Evolutionary conservation across 1,140 invertebrate species (phyloP), one percentile per base, ranked within the genome.

Genomic region (Hesperophylax magnus): DNA sequence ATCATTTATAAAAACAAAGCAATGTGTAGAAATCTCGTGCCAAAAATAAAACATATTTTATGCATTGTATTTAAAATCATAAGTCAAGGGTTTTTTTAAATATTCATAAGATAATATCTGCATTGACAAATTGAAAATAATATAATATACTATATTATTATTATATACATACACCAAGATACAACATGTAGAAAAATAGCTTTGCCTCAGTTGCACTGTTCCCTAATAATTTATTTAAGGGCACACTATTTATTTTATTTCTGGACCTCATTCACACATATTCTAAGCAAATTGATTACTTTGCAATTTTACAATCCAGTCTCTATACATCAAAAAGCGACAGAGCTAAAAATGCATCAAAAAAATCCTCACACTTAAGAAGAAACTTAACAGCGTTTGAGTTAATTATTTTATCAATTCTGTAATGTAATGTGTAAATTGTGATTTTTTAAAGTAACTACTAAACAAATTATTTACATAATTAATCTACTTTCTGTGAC

Each of bases 181-280:
- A 77, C 75, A 78, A 77, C 75, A 81, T 63, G 67, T 78, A 77
- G 80, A 78, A 81, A 72, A 77, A 77, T 78, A 81, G 39, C 56
- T 52, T 78, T 72, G 58, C 69, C 14, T 61, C 69, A 79, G 53
- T 63, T 82, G 56, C 60, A 71, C 61, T 58, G 69, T 67, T 72
- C 53, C 27, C 67, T 65, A 78, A 56, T n/a, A 56, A 77, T 75
- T 18, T n/a, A 52, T 52, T 65, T 47, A 71, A 31, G 31, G 22
- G 14, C 27, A 67, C 22, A 67, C 27, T 11, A 31, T 47, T 47
- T 47, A 47, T 14, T 47, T 47, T 47, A 47, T 67, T 34, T 67
- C 63, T 67, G 63, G 63, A 67, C 63, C 58, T 61, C 58, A 22
- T 22, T 11, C 58, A 22, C 24, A 24, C 58, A 22, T 24, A 61